phyloP scores from a whole-genome alignment of 2,888 invertebrate species.

The Synanthedon myopaeformis region DNA sequence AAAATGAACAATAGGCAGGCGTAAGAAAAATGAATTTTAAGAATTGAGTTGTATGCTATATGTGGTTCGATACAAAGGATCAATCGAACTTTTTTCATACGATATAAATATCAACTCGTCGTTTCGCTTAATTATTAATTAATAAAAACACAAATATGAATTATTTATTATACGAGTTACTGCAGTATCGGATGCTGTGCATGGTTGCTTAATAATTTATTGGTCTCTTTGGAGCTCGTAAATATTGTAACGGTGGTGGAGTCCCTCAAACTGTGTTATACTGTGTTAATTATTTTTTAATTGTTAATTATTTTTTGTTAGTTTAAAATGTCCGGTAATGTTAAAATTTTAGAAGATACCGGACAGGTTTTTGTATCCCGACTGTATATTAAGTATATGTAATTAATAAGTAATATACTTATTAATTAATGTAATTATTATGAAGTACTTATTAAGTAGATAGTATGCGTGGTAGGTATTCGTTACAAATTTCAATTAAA shows the following conservation, averaged over 20 bases:
- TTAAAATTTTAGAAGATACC: too few species aligned
- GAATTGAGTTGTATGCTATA: slow-evolving; percentile 38
- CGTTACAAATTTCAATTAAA: too few species aligned
- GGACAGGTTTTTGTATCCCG: too few species aligned
- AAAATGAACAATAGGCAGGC: slow-evolving; percentile 37
- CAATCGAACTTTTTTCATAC: background rate
- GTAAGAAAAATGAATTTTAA: slow-evolving; percentile 54
- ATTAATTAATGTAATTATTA: too few species aligned
- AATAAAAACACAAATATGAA: slow-evolving; percentile 54
- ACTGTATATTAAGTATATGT: too few species aligned
- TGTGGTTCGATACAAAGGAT: background rate
- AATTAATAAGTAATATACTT: too few species aligned
- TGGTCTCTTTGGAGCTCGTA: slow-evolving; percentile 28
- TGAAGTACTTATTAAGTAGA: too few species aligned
- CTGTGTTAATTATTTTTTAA: too few species aligned
- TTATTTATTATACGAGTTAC: slow-evolving; percentile 39
- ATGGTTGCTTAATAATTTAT: slow-evolving; percentile 49
- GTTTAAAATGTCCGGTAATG: too few species aligned
- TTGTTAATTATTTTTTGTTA: too few species aligned
- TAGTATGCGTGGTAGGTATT: too few species aligned
- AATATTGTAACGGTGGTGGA: slow-evolving; percentile 20
- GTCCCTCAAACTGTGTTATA: background rate
- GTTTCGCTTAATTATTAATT: slow-evolving; percentile 44
- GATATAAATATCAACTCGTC: background rate
- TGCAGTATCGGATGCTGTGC: slow-evolving; percentile 24